Evolutionary conservation across 2,113 vertebrate genomes (phyloP), one percentile per base, ranked within the genome.

Genomic region (Myiozetetes cayanensis): DNA sequence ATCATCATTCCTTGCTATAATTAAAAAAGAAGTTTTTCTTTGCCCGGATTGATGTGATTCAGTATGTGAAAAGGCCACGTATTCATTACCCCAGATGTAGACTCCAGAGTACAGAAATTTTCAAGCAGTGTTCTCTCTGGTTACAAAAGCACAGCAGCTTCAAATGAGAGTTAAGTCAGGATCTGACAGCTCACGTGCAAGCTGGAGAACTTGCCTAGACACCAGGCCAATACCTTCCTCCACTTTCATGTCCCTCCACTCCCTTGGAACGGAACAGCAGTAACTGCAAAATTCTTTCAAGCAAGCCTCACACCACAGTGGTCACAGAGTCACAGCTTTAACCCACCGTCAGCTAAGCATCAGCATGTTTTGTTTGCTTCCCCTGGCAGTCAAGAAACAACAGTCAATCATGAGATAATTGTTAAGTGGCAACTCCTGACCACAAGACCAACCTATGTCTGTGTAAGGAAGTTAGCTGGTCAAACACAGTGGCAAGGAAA

Each of bases 1-100:
- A 25, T 3, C 0, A 3, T 0, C 0, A 70, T 28, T 61, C 21
- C 35, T 74, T 44, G 10, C 53, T 30, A 1, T 16, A 86, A 90
- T 4, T n/a, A 31, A 75, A 78, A 23, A 66, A 31, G 33, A 65
- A 28, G n/a, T 5, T 53, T 62, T 46, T 23, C 27, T 75, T 82
- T 52, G 16, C 15, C 33, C 6, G 39, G 20, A 31, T 1, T 31
- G 19, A 53, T 31, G 37, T 59, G 50, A 53, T 78, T 49, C 1
- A 0, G 14, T 76, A 61, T 14, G 50, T 52, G 50, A 52, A 59
- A 81, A 83, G 46, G 76, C 9, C 53, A 83, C 15, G 27, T 47
- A 76, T 43, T 47, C 35, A 41, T 6, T 23, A 67, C 2, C 2
- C 21, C 37, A 70, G 31, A 46, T 16, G 14, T 7, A 86, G 37